Evolutionary conservation across 1,140 invertebrate species (phyloP), one percentile per base, ranked within the genome.

Genomic region (Leptopilina clavipes): DNA sequence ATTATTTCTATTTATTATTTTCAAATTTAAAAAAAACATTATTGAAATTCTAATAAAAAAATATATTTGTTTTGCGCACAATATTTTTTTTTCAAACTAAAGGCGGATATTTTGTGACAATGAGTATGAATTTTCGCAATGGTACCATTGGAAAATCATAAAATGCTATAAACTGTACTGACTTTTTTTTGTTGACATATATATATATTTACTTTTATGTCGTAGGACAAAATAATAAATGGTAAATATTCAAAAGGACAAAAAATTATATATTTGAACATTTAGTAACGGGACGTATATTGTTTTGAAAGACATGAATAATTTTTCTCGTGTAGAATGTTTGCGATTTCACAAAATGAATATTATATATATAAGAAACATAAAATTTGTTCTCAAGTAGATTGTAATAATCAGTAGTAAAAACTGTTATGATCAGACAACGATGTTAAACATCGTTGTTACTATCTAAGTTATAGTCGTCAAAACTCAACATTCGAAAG

Each of bases 341-440:
- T 17, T 59, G 10, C 19, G 11, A 59, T 59, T 25, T 25, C 19
- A 25, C 56, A 22, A 25, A 10, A 52, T 52, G 6, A 6, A 17
- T n/a, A 52, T 52, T 48, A n/a, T n/a, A 12, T 9, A 44, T 44
- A 48, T 48, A 48, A 3, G 37, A 40, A 40, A 9, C 37, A 40
- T 40, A 40, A 40, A 31, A 40, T 17, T 6, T 45, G 18, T 22
- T 56, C 19, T 31, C 22, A 59, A 59, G 19, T 12, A 59, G 22
- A 31, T 25, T 31, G 5, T 14, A 25, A 59, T 59, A 0, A 14
- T 25, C 56, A 37, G 56, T 65, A 31, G 56, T 65, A 31, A 65
- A 37, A 65, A n/a, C 56, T 31, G 22, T n/a, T 65, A n/a, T 31
- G 22, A 65, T 65, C 56, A 31, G 56, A 37, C 56, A 65, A 31